phyloP scores from a whole-genome alignment of 2,113 vertebrate species.

The Macquaria ambigua region DNA sequence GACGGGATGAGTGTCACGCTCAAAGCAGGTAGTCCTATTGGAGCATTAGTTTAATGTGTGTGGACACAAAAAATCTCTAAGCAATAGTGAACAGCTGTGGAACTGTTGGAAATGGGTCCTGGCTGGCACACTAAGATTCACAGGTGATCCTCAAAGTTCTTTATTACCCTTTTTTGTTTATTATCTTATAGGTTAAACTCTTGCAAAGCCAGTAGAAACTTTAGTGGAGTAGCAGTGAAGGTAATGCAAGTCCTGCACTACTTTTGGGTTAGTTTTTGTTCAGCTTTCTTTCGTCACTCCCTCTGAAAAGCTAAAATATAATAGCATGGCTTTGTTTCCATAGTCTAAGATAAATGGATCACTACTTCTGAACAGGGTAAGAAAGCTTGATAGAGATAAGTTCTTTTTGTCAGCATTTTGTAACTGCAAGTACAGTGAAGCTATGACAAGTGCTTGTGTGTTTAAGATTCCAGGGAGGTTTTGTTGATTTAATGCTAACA shows the following conservation, averaged over 20 bases:
- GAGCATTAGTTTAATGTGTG: slow-evolving; percentile 44
- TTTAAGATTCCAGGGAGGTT: background rate
- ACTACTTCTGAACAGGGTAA: background rate
- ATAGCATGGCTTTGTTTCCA: background rate
- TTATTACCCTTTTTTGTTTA: background rate
- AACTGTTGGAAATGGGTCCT: background rate
- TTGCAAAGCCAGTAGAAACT: slow-evolving; percentile 6
- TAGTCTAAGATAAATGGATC: background rate
- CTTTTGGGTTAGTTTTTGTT: background rate
- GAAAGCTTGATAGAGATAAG: background rate
- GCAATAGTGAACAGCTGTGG: slow-evolving; percentile 43
- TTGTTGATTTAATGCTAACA: background rate
- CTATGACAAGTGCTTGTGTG: background rate
- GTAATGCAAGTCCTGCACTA: background rate
- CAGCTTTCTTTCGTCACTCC: background rate
- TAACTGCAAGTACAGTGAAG: too few relatives aligned
- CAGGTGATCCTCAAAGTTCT: background rate
- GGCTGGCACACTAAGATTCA: background rate
- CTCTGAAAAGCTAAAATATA: background rate
- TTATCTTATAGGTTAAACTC: background rate
- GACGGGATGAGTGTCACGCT: background rate
- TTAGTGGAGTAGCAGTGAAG: background rate
- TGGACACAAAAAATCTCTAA: slow-evolving; percentile 25
- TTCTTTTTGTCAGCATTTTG: background rate
- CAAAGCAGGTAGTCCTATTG: slow-evolving; percentile 32